Evolutionary conservation across 1,140 invertebrate species (phyloP), one percentile per base, ranked within the genome.

Genomic region (Listronotus oregonensis): DNA sequence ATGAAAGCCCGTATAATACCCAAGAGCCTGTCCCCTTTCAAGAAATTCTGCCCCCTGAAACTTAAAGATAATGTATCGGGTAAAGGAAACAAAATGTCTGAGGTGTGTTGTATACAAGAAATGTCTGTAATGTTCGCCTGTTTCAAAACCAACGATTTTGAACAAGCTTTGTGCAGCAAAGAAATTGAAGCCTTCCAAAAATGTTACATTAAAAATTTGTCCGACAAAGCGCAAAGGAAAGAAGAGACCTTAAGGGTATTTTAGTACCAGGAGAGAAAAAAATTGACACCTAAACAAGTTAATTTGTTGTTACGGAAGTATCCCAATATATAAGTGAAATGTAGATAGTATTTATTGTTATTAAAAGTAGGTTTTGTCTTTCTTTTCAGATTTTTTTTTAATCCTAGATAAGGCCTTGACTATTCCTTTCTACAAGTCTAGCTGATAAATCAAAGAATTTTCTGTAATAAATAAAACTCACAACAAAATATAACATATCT

Each of bases 91-190:
- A 83, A 77, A 66, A 63, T 63, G 0, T 80, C 77, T 77, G 88
- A 88, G 72, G 83, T 84, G 9, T 85, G 83, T 32, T 93, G 91
- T 78, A 80, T 92, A 64, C 83, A 90, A 66, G 89, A 92, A 78
- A 86, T 91, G 83, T 82, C 86, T 10, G 67, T 90, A 1, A 80
- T 92, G 71, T 87, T 92, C 66, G 83, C 85, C 5, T 93, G 91
- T 75, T 82, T 93, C 10, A 86, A 89, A 72, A 81, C 85, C 44
- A 82, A 85, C 71, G 86, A 90, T 6, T 92, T 88, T 66, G 81
- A 87, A 43, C 84, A 91, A 66, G 73, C 78, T 21, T 71, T 80
- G 5, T 93, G 91, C 72, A 68, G 80, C 1, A 85, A 88, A 67
- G 86, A 92, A 79, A 83, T 90, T 0, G 71, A 80, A 0, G 75